Evolutionary conservation across 2,888 invertebrate genomes (phyloP).

Genomic region (Volucella bombylans): DNA sequence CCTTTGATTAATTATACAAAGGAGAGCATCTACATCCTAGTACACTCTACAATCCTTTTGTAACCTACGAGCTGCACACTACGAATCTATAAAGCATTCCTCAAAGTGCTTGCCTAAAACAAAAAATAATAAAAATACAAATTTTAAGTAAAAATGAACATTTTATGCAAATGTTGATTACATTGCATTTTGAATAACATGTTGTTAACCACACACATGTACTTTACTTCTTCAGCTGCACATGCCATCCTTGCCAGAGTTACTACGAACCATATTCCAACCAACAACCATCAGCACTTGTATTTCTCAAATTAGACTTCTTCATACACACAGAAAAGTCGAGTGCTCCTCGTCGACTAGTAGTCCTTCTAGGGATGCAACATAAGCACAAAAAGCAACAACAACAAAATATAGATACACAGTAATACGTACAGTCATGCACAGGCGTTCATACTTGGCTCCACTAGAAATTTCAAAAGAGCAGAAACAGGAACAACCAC

Average conservation of each 20-base stretch:
- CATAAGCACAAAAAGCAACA: background rate
- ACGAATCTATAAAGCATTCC: slow-evolving; percentile 1
- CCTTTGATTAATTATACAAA: slow-evolving; percentile 42
- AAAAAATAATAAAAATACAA: background rate
- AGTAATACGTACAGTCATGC: slow-evolving; percentile 9
- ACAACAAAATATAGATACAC: background rate
- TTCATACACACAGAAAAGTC: slow-evolving; percentile 24
- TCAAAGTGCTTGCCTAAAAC: slow-evolving; percentile 13
- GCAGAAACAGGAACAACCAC: slow-evolving; percentile 68
- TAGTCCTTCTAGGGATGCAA: slow-evolving; percentile 16
- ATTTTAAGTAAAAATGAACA: background rate
- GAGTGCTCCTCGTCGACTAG: slow-evolving; percentile 12
- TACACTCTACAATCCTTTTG: slow-evolving; percentile 14
- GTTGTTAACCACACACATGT: slow-evolving; percentile 28
- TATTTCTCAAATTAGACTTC: slow-evolving; percentile 54
- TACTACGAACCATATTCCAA: background rate
- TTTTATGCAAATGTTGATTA: slow-evolving; percentile 35
- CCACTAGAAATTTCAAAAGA: slow-evolving; percentile 64
- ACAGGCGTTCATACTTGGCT: background rate
- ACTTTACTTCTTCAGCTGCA: background rate
- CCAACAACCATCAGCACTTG: background rate
- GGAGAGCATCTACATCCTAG: slow-evolving; percentile 1
- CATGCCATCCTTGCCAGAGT: background rate
- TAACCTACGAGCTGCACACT: background rate
- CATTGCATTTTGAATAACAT: slow-evolving; percentile 30